phyloP scores from a whole-genome alignment of 2,797 vertebrate genomes.

The Diplodus sargus region DNA sequence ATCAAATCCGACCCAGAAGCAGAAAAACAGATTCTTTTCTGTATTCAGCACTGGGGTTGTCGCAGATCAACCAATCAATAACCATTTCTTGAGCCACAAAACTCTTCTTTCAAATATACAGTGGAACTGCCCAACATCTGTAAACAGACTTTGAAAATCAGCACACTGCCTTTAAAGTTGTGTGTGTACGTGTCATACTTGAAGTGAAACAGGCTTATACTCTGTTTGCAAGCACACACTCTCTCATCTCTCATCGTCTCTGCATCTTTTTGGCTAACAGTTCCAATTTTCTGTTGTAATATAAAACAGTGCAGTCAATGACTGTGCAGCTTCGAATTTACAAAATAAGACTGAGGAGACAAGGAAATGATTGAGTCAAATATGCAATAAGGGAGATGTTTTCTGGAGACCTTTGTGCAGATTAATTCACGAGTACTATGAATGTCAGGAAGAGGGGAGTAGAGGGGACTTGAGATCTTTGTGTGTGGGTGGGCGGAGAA shows the following conservation, averaged over 20 bases:
- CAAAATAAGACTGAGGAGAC: not conserved
- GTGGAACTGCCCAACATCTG: not conserved
- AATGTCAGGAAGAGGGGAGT: conserved; percentile 1
- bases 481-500: not conserved
- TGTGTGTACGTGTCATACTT: not conserved
- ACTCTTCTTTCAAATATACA: not conserved
- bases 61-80: too few relatives aligned
- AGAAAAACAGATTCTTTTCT: not conserved
- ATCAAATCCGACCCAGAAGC: not conserved
- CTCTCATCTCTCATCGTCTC: not conserved
- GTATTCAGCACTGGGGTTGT: too few relatives aligned
- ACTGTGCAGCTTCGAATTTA: not conserved
- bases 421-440: conserved; percentile 44
- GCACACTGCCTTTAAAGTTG: not conserved
- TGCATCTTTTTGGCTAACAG: conserved; percentile 12
- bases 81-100: not conserved
- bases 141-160: not conserved
- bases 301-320: not conserved
- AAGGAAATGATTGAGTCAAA: not conserved
- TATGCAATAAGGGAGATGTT: conserved; percentile 10
- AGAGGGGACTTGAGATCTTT: not conserved
- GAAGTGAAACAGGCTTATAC: not conserved
- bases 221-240: not conserved
- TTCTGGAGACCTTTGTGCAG: conserved; percentile 5
- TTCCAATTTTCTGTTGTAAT: not conserved